phyloP scores from a whole-genome alignment of 1,140 invertebrate species.

The Cataglyphis hispanica region DNA sequence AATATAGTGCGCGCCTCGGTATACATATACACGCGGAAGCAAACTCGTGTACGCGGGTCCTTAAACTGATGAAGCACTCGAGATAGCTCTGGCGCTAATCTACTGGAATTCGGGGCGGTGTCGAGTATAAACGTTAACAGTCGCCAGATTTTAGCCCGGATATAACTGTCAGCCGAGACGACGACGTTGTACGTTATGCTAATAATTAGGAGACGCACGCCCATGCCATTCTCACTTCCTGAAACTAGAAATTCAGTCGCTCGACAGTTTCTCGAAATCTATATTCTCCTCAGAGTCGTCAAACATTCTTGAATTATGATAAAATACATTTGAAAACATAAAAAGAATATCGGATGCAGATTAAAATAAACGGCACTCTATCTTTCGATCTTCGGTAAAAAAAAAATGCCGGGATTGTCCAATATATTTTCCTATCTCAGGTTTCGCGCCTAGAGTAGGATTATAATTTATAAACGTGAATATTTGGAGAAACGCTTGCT shows the following conservation, averaged over 20 bases:
- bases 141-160: slow-evolving; percentile 81
- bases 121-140: slow-evolving; percentile 77
- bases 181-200: slow-evolving; percentile 70
- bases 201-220: slow-evolving; percentile 80
- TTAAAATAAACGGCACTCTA: neutral
- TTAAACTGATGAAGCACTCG: slow-evolving; percentile 42
- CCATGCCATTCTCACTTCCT: slow-evolving; percentile 55
- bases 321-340: slow-evolving; percentile 1
- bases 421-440: neutral
- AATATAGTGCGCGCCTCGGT: slow-evolving; percentile 43
- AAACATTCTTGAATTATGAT: slow-evolving; percentile 21
- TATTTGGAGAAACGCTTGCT: neutral
- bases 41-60: slow-evolving; percentile 53
- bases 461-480: neutral
- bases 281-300: slow-evolving; percentile 66
- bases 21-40: slow-evolving; percentile 61
- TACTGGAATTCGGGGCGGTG: slow-evolving; percentile 67
- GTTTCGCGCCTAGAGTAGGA: neutral
- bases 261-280: slow-evolving; percentile 38
- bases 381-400: neutral
- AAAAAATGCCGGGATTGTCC: neutral
- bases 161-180: slow-evolving; percentile 80
- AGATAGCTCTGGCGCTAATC: slow-evolving; percentile 76
- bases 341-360: neutral
- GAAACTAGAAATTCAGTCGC: slow-evolving; percentile 69